phyloP scores from a whole-genome alignment of 2,113 vertebrate species.

The Sclerurus mexicanus region DNA sequence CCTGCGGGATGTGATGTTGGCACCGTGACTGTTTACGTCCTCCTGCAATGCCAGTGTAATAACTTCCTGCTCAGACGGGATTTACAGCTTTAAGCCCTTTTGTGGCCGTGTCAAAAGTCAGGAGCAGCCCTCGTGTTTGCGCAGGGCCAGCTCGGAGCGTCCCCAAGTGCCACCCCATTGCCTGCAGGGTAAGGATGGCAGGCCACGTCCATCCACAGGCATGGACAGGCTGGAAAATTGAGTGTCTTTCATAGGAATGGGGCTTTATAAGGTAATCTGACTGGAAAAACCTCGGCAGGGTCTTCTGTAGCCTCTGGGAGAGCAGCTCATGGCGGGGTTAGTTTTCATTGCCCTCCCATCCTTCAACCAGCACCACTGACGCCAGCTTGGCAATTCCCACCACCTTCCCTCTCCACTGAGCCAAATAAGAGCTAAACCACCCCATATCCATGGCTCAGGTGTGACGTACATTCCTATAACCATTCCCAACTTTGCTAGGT shows the following conservation, averaged over 20 bases:
- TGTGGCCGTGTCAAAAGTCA: not conserved
- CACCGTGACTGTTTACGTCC: not conserved
- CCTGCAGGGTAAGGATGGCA: too few relatives aligned
- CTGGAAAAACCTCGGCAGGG: not conserved
- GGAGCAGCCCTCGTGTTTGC: not conserved
- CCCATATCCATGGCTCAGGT: rapidly evolving
- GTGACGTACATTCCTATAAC: rapidly evolving
- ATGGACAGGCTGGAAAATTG: not conserved
- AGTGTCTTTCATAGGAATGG: not conserved
- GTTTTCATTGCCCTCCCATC: not conserved
- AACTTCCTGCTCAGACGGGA: conserved; percentile 47
- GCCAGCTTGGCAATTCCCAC: rapidly evolving
- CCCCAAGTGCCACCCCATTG: not conserved
- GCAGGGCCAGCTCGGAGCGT: not conserved
- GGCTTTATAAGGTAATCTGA: not conserved
- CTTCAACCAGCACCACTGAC: rapidly evolving
- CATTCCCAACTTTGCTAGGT: not conserved
- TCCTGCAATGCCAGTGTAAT: not conserved
- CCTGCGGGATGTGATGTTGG: not conserved
- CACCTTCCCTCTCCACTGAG: not conserved
- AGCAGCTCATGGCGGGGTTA: not conserved
- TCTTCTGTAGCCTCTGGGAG: not conserved
- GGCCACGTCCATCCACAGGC: rapidly evolving
- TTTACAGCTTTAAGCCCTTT: not conserved
- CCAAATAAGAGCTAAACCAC: not conserved